Base-by-base conservation (phyloP, 2,113 vertebrate genomes). In the Leptocoma aspasia region DNA sequence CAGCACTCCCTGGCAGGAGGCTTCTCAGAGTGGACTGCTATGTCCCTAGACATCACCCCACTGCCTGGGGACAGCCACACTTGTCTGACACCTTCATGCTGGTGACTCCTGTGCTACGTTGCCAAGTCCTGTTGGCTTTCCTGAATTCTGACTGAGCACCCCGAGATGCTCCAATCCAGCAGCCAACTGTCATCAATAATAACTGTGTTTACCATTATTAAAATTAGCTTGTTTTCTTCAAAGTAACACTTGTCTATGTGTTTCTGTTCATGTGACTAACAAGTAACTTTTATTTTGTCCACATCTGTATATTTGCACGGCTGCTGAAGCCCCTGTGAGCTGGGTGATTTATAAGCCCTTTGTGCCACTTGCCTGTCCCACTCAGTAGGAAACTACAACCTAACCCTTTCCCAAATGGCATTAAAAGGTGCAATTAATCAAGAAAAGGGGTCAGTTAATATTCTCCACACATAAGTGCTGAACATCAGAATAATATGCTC, bases 331-430 rank as follows among this genome's bases (percentile, higher is more conserved):
- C 26, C 33, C 37, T 60, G 31, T 2, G 13, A 91, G 6, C 76
- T 86, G 72, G n/a, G 33, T 92, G 77, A 94, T 97, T 97, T 96
- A 72, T 95, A 96, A 97, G 75, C 57, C 82, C 93, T 77, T 69
- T 86, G 72, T 83, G 73, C 57, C 87, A 82, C 30, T 96, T 92
- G 65, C 65, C 77, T 95, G 21, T 92, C 70, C 72, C 64, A 86
- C 92, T 90, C 59, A 85, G 69, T 69, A 83, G 79, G 82, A 94
- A 85, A 94, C 82, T 81, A 61, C 83, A 95, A 93, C 68, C 86
- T 66, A 68, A 94, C 22, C 70, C 77, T 87, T 90, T 90, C 77
- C 59, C 52, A 89, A 68, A 76, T 54, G 88, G 50, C n/a, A 78
- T 54, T 81, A 81, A 86, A 90, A 95, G 69, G 77, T 82, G 65